Evolutionary conservation across 1,140 invertebrate genomes (phyloP).

Genomic region (Glossosoma conforme): DNA sequence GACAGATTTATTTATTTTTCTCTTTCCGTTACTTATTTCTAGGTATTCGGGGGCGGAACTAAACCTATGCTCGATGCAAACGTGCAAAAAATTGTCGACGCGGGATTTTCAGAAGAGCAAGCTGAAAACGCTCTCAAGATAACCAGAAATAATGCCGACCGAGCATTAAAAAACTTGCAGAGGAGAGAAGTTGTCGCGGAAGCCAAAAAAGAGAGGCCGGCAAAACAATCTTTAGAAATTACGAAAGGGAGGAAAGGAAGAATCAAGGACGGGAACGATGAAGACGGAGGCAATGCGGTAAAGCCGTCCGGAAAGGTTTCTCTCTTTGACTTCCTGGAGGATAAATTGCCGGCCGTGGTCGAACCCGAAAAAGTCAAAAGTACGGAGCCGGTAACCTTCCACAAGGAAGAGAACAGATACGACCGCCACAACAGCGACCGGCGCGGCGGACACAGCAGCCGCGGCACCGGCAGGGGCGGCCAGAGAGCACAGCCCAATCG

Average conservation of each 20-base stretch:
- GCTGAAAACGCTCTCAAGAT: constrained; percentile 67
- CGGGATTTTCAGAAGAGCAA: constrained; percentile 72
- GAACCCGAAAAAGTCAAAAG: constrained; percentile 37
- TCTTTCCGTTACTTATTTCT: constrained; percentile 13
- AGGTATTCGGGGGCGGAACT: constrained; percentile 64
- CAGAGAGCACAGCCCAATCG: constrained; percentile 5
- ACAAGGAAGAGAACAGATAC: constrained; percentile 24
- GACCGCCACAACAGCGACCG: constrained; percentile 21
- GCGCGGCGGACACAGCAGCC: constrained; percentile 13
- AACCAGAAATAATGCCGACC: constrained; percentile 68
- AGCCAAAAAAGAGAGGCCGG: constrained; percentile 42
- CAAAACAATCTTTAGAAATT: constrained; percentile 38
- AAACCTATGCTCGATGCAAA: constrained; percentile 70
- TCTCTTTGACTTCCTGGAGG: constrained; percentile 82
- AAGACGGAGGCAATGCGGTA: constrained; percentile 52
- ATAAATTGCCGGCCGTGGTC: constrained; percentile 65
- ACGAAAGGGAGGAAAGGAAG: constrained; percentile 49
- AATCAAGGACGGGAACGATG: constrained; percentile 51
- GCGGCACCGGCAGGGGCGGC: constrained; percentile 17
- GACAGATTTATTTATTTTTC: constrained; percentile 23
- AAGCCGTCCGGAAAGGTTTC: constrained; percentile 82
- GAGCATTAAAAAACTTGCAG: constrained; percentile 65
- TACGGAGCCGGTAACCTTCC: constrained; percentile 9
- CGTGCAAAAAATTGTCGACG: constrained; percentile 75
- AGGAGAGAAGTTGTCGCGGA: constrained; percentile 50